Percentiles rank a stretch among this genome's conserved stretches.
These are phyloP conservation scores for Kryptolebias ocellatus DNA, from an alignment of 2,797 vertebrate genomes.

Conservation along the genomic window DNA sequence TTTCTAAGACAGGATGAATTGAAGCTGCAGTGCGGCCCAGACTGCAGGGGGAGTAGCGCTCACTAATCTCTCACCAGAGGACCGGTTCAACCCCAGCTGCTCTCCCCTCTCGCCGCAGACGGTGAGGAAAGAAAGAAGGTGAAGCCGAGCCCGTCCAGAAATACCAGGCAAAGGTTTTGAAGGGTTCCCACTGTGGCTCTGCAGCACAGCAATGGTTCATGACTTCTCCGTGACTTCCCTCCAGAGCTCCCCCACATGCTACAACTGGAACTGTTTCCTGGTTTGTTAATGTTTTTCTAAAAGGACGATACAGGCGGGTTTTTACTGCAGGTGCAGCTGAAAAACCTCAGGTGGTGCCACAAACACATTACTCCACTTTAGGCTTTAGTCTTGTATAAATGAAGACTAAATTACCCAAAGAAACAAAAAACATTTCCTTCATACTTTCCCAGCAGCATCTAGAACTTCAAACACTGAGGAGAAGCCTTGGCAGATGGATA, in stretches of 20 bases:
- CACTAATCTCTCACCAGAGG: conserved; percentile 59
- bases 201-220: conserved; percentile 27
- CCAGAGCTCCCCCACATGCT: conserved; percentile 6
- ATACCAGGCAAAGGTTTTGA: conserved; percentile 39
- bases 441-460: background rate
- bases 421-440: too few relatives aligned
- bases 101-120: conserved; percentile 42
- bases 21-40: conserved; percentile 67
- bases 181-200: conserved; percentile 38
- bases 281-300: conserved; percentile 60
- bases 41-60: conserved; percentile 65
- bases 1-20: conserved; percentile 65
- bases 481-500: conserved; percentile 25
- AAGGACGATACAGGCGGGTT: conserved; percentile 13
- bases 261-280: conserved; percentile 38
- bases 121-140: conserved; percentile 26
- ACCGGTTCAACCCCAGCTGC: conserved; percentile 53
- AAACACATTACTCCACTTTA: background rate
- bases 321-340: conserved; percentile 35
- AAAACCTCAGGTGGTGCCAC: conserved; percentile 19
- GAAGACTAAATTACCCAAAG: background rate
- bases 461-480: conserved; percentile 26
- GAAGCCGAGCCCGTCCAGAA: conserved; percentile 61
- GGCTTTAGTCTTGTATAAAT: background rate
- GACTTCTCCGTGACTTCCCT: conserved; percentile 59